Conservation (phyloP, 2,797 vertebrate species). For the Staurois parvus region DNA sequence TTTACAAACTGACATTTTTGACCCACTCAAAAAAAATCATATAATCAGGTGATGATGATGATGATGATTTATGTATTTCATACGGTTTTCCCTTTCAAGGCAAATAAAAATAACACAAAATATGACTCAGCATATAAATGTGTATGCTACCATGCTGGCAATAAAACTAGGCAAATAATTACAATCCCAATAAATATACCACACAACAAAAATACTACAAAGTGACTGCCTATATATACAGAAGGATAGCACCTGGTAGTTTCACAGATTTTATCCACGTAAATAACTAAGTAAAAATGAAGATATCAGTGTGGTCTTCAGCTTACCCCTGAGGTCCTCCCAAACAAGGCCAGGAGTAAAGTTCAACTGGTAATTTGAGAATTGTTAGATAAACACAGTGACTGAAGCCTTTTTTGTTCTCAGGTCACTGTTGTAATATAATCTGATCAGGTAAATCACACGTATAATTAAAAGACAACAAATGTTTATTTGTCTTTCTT, state of each 20-base stretch:
- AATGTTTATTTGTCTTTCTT: slow-evolving; percentile 6
- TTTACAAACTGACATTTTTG: no score
- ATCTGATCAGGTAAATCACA: neutral
- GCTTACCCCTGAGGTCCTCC: neutral
- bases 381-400: neutral
- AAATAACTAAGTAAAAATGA: neutral
- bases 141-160: no score
- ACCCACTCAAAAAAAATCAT: no score
- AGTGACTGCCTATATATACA: no score
- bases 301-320: neutral
- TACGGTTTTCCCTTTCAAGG: no score
- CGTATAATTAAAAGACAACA: slow-evolving; percentile 22
- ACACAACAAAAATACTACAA: no score
- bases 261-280: neutral
- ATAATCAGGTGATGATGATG: no score
- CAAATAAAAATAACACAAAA: no score
- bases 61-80: no score
- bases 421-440: neutral
- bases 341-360: slow-evolving; percentile 4
- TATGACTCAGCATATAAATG: no score
- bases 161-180: no score
- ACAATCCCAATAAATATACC: no score
- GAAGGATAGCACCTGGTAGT: neutral
- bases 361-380: slow-evolving; percentile 34
- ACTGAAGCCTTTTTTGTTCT: neutral